Conservation (phyloP, 2,888 invertebrate genomes). For the Steinernema scapterisci region DNA sequence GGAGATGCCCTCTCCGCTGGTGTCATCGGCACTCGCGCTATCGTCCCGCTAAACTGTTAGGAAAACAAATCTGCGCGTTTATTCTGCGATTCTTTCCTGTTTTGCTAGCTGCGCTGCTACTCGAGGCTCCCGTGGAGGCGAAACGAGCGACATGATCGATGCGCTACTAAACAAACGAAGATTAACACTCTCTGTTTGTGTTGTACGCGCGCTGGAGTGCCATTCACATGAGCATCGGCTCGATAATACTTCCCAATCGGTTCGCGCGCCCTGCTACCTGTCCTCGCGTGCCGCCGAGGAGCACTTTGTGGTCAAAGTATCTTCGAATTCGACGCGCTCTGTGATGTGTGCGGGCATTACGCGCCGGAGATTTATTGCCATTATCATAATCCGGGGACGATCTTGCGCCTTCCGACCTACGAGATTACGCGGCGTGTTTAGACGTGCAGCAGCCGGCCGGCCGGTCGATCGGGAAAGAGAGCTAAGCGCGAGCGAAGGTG, state of each 20-base stretch:
- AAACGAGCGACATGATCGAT: slow-evolving; percentile 21
- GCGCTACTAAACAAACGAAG: slow-evolving; percentile 27
- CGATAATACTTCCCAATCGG: slow-evolving; percentile 31
- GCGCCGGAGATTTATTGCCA: slow-evolving; percentile 11
- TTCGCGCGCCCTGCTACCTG: neutral
- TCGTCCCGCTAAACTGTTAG: neutral
- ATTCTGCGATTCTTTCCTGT: neutral
- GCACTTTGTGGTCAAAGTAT: slow-evolving; percentile 13
- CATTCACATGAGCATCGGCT: neutral
- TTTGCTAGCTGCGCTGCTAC: slow-evolving; percentile 5
- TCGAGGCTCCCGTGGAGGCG: slow-evolving; percentile 16
- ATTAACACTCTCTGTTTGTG: slow-evolving; percentile 29
- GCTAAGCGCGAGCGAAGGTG: no score
- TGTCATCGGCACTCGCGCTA: neutral
- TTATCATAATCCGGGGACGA: slow-evolving; percentile 25
- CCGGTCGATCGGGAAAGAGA: neutral
- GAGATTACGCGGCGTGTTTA: neutral
- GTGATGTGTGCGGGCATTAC: neutral
- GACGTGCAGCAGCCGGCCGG: neutral
- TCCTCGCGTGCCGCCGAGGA: neutral
- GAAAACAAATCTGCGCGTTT: slow-evolving; percentile 15
- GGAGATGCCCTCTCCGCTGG: no score
- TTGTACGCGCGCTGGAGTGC: slow-evolving; percentile 22
- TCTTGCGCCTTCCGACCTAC: slow-evolving; percentile 13
- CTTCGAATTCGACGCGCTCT: neutral